Evolutionary conservation across 2,113 vertebrate species (phyloP), one percentile per base, ranked within the genome.

Genomic region (Mungos mungo): DNA sequence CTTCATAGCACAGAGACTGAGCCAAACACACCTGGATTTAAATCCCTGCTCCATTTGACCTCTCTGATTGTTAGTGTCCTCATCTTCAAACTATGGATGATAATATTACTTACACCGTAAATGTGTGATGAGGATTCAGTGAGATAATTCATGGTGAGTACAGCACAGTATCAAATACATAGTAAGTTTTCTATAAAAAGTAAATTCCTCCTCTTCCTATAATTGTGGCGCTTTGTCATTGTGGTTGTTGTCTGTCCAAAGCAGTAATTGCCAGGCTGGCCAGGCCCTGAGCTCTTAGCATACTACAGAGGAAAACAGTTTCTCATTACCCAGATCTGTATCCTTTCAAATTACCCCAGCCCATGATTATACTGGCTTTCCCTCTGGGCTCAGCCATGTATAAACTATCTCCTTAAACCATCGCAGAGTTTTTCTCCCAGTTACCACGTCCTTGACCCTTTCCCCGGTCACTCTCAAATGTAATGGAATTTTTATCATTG

Each of bases 271-370:
- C 19, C 88, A 88, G 41, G n/a, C 29, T 69, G 66, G 65, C 19
- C 85, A 86, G 41, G 47, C 23, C 50, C 6, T 90, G 69, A 92
- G 27, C 41, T 90, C 35, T 88, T 18, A 35, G 47, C 12, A 27
- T 25, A 23, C 29, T 52, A 29, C 23, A 79, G 38, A 31, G 19
- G 50, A 60, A 88, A 92, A 57, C 27, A 23, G 25, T 84, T 96
- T 92, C 77, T 63, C 74, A 69, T 90, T 83, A 83, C 19, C 18
- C 45, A 68, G 72, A 82, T 94, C 82, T 97, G 41, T 50, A 83
- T 74, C 81, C 81, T 60, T 96, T 97, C 72, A 81, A 13, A 83
- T 82, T 50, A 27, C 5, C 25, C 35, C 7, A n/a, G 14, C 38
- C 52, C 7, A 5, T 19, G 33, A 63, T 76, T 93, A 88, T 76